Base-by-base conservation (phyloP, 2,888 invertebrate genomes). In the Drosophila phalerata region DNA sequence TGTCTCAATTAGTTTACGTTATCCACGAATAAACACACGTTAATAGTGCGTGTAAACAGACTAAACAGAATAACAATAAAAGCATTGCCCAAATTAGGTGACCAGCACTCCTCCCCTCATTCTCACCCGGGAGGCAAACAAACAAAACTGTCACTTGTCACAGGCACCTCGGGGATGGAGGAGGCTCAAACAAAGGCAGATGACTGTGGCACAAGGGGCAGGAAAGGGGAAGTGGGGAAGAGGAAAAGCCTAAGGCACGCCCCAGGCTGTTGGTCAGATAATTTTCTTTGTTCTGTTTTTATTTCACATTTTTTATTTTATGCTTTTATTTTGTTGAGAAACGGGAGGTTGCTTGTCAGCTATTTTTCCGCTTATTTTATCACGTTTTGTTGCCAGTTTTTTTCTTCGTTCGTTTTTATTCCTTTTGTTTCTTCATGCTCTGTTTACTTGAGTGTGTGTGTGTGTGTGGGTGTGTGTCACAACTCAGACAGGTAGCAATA, bases 11-110 rank as follows among this genome's bases (percentile, higher is more conserved):
- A 85, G 88, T 85, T 85, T 74, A 76, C 69, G 73, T 76, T 85
- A 74, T 66, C 73, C 70, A 75, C 67, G 70, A 83, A 83, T 89
- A 89, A 79, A 89, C 89, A 87, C 78, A 75, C 80, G 73, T 85
- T 85, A 80, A 89, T 85, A 80, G 73, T 89, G 88, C 86, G 89
- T 85, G 86, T 75, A 85, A 88, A 88, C 88, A 88, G 60, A 63
- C 45, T 57, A 10, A 57, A 51, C 53, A 45, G 64, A 58, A 17
- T 38, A 70, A 74, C 79, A 87, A 85, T 73, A 69, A 85, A 87
- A 72, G 61, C 73, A 71, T 57, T 70, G 68, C 55, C 69, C 84
- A 86, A 88, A 88, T 85, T 85, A 86, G 81, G 83, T 70, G 48
- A 47, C 69, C 82, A 68, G 55, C 69, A 22, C 47, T 48, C 60